Conservation (phyloP, 2,888 invertebrate genomes). For the Pegoplata infirma region DNA sequence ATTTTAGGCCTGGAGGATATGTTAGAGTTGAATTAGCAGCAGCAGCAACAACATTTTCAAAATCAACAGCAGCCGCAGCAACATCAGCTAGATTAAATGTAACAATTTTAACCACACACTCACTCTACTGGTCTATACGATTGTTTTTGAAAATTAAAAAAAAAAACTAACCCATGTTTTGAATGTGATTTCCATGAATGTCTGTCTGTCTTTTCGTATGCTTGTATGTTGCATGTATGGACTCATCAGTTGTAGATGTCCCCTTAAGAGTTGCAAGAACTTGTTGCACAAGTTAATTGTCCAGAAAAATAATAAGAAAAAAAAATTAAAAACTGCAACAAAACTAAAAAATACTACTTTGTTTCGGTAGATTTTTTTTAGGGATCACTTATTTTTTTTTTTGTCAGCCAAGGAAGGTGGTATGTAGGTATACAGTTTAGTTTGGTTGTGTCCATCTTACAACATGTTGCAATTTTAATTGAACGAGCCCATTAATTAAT, state of each 20-base stretch:
- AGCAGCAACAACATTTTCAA: constrained; percentile 5
- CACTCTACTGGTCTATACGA: background rate
- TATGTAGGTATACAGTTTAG: too few species aligned
- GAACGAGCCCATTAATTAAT: constrained; percentile 77
- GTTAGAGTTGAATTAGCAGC: constrained; percentile 60
- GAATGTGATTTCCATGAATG: constrained; percentile 44
- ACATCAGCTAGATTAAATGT: constrained; percentile 42
- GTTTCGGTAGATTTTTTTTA: constrained; percentile 48
- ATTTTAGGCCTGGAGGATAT: constrained; percentile 63
- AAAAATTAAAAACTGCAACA: constrained; percentile 12
- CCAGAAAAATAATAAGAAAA: constrained; percentile 22
- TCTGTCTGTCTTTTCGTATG: too few species aligned
- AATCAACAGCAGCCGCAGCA: constrained; percentile 18
- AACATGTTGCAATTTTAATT: constrained; percentile 78
- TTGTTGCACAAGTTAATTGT: constrained; percentile 64
- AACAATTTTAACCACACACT: constrained; percentile 26
- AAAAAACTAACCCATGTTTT: too few species aligned
- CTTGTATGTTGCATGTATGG: constrained; percentile 9
- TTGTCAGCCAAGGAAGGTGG: too few species aligned
- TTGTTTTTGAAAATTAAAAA: too few species aligned
- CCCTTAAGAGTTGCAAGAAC: constrained; percentile 58
- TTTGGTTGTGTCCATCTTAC: constrained; percentile 69
- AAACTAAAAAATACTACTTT: constrained; percentile 43
- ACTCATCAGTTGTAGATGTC: constrained; percentile 61
- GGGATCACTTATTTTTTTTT: constrained; percentile 46